Evolutionary conservation across 2,888 invertebrate species (phyloP).

Genomic region (Agonopterix heracliana): DNA sequence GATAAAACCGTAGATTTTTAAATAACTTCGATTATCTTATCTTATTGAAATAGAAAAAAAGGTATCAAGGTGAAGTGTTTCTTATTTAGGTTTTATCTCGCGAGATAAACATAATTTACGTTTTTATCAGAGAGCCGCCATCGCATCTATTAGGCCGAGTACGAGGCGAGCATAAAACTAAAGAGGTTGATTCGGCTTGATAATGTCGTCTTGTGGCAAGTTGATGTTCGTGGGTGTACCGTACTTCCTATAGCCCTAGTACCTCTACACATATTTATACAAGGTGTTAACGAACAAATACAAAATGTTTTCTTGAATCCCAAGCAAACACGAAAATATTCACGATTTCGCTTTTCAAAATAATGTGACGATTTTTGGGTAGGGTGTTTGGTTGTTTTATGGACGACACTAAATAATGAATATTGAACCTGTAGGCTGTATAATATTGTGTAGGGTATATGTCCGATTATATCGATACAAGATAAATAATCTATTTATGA

Average conservation of each 20-base stretch:
- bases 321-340: too few relatives aligned
- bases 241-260: background rate
- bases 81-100: slow-evolving; percentile 32
- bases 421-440: too few relatives aligned
- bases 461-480: too few relatives aligned
- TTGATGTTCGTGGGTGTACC: slow-evolving; percentile 41
- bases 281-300: too few relatives aligned
- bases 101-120: slow-evolving; percentile 26
- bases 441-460: too few relatives aligned
- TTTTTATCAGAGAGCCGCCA: slow-evolving; percentile 34
- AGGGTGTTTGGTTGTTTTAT: too few relatives aligned
- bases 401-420: too few relatives aligned
- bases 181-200: slow-evolving; percentile 46
- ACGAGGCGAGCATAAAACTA: slow-evolving; percentile 49
- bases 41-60: slow-evolving; percentile 42
- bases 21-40: slow-evolving; percentile 33
- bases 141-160: slow-evolving; percentile 38
- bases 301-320: too few relatives aligned
- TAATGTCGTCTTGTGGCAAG: slow-evolving; percentile 40
- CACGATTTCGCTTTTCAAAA: too few relatives aligned
- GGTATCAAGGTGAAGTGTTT: slow-evolving; percentile 34
- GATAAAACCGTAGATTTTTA: slow-evolving; percentile 18
- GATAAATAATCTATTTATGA: too few relatives aligned
- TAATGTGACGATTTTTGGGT: too few relatives aligned
- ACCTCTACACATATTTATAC: background rate